Base-by-base conservation (phyloP, 2,888 invertebrate species). In the Philaethria dido region DNA sequence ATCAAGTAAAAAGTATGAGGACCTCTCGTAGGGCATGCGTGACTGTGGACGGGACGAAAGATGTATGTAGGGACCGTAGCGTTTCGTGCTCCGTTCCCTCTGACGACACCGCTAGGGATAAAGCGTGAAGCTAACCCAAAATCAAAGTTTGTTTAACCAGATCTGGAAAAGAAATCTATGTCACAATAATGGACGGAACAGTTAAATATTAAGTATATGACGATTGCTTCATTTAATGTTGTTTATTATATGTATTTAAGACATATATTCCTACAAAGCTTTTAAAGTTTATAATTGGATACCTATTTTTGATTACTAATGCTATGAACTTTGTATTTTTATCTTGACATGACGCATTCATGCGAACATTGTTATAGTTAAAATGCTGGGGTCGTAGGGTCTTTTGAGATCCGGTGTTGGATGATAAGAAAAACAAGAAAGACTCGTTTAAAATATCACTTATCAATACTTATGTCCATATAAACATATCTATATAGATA, bases 401-500 rank as follows among this genome's bases (percentile, higher is more conserved):
- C 57, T 48, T 60, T 22, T 36, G 54, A 59, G 68, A 68, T 70
- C 62, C 70, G 62, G 50, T 61, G 62, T 20, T 45, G 59, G 45
- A 14, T 57, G 66, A 68, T 66, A 68, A 68, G 65, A 63, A 68
- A 66, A 54, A 61, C 65, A 64, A 69, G 63, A 45, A 69, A 62
- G 29, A 59, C 52, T 44, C 50, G 42, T 63, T 69, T 47, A 48
- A 66, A 61, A 39, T 48, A 18, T 20, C 14, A 55, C 22, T 33
- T 16, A 29, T 52, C 29, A 60, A 25, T 29, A 54, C 4, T 29
- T 13, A 39, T 16, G 11, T 16, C 16, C 52, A 33, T 16, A 52
- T 33, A 52, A 50, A 52, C 16, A 16, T 20, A 25, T 29, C 20
- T 29, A 42, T 47, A 50, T 48, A 59, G 33, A 59, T 64, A 59